Conservation (phyloP, 2,888 invertebrate species). For the Monochamus alternatus region DNA sequence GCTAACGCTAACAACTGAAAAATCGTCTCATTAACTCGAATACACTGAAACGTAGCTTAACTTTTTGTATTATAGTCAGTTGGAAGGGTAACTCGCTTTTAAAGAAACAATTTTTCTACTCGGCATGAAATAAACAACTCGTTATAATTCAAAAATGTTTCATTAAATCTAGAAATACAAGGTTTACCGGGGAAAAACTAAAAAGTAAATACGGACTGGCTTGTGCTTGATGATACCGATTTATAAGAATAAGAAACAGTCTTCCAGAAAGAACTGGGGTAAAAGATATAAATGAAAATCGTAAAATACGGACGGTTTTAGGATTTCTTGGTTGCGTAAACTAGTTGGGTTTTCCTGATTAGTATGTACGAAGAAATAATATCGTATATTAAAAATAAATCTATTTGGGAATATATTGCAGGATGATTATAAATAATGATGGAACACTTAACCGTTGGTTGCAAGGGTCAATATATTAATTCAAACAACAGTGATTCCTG, state of each 20-base stretch:
- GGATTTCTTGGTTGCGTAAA: too few relatives aligned
- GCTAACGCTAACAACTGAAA: background rate
- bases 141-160: conserved; percentile 6
- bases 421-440: too few relatives aligned
- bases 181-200: background rate
- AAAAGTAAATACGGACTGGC: background rate
- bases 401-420: too few relatives aligned
- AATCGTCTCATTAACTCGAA: background rate
- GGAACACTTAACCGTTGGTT: too few relatives aligned
- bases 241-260: conserved; percentile 22
- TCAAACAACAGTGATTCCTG: too few relatives aligned
- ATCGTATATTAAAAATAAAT: too few relatives aligned
- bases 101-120: background rate
- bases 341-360: too few relatives aligned
- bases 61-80: background rate
- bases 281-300: conserved; percentile 16
- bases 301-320: background rate
- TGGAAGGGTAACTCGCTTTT: background rate
- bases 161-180: conserved; percentile 15
- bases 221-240: conserved; percentile 15
- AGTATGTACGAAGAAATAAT: too few relatives aligned
- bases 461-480: too few relatives aligned
- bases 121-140: background rate
- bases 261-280: conserved; percentile 1
- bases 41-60: background rate